Evolutionary conservation across 2,888 invertebrate genomes (phyloP), one percentile per base, ranked within the genome.

Genomic region (Hartigia nigra): DNA sequence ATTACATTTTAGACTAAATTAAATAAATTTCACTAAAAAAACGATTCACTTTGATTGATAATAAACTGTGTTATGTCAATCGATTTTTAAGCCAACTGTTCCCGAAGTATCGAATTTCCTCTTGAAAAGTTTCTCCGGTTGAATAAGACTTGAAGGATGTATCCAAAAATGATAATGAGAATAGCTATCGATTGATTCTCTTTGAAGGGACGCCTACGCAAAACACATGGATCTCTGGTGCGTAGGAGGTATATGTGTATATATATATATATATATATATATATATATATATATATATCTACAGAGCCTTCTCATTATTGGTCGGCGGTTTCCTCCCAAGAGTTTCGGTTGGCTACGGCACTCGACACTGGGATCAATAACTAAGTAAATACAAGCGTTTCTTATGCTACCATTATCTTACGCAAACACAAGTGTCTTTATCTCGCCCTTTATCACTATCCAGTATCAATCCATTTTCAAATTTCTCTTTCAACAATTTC

Each of bases 341-440:
- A 23, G 23, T 55, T 55, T 55, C 55, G 23, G 55, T 55, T 55
- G 23, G 55, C 55, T 55, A 55, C 55, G 55, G 55, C 23, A 55
- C 23, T 55, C 23, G 55, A 23, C 14, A 55, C 23, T 23, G 5
- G 34, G 32, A 76, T 34, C 70, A 35, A 69, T 70, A 34, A 34
- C 69, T 32, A 76, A 76, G 35, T 76, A 69, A 76, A 76, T 31
- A 69, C 34, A 76, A 36, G 35, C 35, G 76, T 69, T 69, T 76
- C 76, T 69, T 34, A 69, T 69, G 31, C 31, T 12, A 69, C 69
- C 55, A 76, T 76, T 76, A 76, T n/a, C 14, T 70, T 76, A 76
- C 34, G 76, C 35, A 76, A 76, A 76, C 12, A 34, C 69, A 36
- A 34, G 31, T 69, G 32, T 23, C 9, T 55, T 23, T 14, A 39